phyloP scores from a whole-genome alignment of 1,140 invertebrate species.

The Leptoteleia sp. region DNA sequence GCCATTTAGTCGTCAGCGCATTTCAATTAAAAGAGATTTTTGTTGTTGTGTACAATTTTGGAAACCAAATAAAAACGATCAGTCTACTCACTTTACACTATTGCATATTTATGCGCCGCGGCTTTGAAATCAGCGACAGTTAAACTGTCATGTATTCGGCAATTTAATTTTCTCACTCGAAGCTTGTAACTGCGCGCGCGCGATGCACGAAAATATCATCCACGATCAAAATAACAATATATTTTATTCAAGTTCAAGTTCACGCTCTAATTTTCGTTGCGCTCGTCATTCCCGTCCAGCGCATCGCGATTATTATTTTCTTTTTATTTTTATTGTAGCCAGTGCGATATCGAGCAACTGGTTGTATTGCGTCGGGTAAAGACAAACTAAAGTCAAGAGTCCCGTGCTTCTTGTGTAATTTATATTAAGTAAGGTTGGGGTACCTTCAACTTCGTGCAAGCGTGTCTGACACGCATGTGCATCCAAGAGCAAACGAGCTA shows the following conservation, averaged over 20 bases:
- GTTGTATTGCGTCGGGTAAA: slow-evolving; percentile 34
- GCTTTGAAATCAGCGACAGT: slow-evolving; percentile 15
- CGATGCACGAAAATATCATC: slow-evolving; percentile 20
- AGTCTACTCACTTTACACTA: slow-evolving; percentile 20
- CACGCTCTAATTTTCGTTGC: slow-evolving; percentile 34
- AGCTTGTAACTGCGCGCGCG: neutral
- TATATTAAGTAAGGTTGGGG: slow-evolving; percentile 68
- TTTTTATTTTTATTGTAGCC: too few species aligned
- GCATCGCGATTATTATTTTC: neutral
- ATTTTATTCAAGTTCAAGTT: slow-evolving; percentile 46
- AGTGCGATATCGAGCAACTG: slow-evolving; percentile 7
- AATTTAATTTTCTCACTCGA: slow-evolving; percentile 22
- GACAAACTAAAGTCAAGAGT: slow-evolving; percentile 54
- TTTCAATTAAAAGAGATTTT: slow-evolving; percentile 5
- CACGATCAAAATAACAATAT: slow-evolving; percentile 30
- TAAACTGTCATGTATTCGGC: slow-evolving; percentile 14
- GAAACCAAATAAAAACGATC: neutral
- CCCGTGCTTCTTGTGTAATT: slow-evolving; percentile 63
- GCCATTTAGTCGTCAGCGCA: neutral
- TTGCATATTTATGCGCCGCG: slow-evolving; percentile 23
- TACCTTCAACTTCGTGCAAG: slow-evolving; percentile 71
- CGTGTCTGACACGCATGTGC: slow-evolving; percentile 78
- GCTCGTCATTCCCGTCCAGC: neutral
- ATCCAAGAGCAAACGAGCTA: slow-evolving; percentile 73
- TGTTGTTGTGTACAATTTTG: too few species aligned